phyloP scores from a whole-genome alignment of 2,888 invertebrate genomes.

The Ophraella communa region DNA sequence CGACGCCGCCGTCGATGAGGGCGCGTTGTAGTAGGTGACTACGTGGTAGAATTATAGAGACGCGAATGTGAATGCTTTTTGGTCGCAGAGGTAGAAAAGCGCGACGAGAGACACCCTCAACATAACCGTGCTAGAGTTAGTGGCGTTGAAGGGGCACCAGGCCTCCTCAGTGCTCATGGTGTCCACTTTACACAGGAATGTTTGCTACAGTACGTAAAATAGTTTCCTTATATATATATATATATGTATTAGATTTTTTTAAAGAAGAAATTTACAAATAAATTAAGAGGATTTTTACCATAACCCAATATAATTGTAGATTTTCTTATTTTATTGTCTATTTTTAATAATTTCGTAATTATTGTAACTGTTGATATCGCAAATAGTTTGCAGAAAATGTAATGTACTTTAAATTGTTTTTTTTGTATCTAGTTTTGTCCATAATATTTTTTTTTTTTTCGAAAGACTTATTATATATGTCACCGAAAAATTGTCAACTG shows the following conservation, averaged over 20 bases:
- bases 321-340: too few species aligned
- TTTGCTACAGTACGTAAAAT: constrained; percentile 46
- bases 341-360: too few species aligned
- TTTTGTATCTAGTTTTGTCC: too few species aligned
- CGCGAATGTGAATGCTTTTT: neutral
- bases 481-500: too few species aligned
- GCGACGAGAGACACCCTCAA: constrained; percentile 7
- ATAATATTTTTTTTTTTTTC: too few species aligned
- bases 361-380: too few species aligned
- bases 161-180: constrained; percentile 56
- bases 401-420: too few species aligned
- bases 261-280: too few species aligned
- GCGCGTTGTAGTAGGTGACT: constrained; percentile 3
- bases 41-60: constrained; percentile 3
- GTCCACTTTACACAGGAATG: constrained; percentile 52
- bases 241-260: neutral
- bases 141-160: constrained; percentile 42
- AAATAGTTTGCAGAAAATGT: too few species aligned
- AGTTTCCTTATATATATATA: neutral
- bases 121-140: constrained; percentile 20
- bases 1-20: neutral
- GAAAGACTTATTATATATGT: too few species aligned
- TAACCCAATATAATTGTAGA: too few species aligned
- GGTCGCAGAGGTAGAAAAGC: constrained; percentile 16
- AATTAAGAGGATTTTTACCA: too few species aligned